phyloP scores from a whole-genome alignment of 2,113 vertebrate species.

The Perca schrenkii region DNA sequence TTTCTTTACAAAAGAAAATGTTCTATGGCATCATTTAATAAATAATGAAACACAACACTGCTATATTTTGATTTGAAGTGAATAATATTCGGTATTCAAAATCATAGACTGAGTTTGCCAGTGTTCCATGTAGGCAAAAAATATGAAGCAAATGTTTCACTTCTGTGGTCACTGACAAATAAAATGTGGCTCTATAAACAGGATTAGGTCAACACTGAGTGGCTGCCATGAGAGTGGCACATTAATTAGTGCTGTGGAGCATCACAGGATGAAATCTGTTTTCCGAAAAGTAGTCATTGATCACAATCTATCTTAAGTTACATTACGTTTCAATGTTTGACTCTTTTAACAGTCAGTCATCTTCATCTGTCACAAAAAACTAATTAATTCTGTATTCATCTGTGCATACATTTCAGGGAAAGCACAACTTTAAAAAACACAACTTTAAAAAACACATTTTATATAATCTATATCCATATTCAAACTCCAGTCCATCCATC shows the following conservation, averaged over 20 bases:
- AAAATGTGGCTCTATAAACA: conserved; percentile 10
- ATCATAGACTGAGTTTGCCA: conserved; percentile 6
- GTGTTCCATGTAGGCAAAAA: conserved; percentile 31
- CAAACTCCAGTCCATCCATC: not conserved
- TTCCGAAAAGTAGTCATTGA: conserved; percentile 37
- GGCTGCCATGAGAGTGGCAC: conserved; percentile 31
- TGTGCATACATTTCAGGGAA: not conserved
- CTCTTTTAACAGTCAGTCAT: not conserved
- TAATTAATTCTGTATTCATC: not conserved
- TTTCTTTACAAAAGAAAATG: conserved; percentile 29
- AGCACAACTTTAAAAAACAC: not conserved
- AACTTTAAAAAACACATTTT: not conserved
- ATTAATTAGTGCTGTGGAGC: conserved; percentile 45
- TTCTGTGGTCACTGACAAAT: conserved; percentile 32
- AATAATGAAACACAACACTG: conserved; percentile 14
- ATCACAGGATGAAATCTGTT: conserved; percentile 17
- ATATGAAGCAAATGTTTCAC: conserved; percentile 27
- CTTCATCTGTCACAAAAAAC: conserved; percentile 15
- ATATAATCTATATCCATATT: not conserved
- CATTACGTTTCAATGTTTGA: not conserved
- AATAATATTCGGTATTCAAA: conserved; percentile 43
- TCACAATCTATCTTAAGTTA: conserved; percentile 5
- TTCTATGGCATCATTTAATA: conserved; percentile 32
- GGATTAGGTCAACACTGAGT: conserved; percentile 34
- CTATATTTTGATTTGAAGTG: conserved; percentile 22